phyloP scores from a whole-genome alignment of 2,888 invertebrate genomes.

The Willowsia nigromaculata region DNA sequence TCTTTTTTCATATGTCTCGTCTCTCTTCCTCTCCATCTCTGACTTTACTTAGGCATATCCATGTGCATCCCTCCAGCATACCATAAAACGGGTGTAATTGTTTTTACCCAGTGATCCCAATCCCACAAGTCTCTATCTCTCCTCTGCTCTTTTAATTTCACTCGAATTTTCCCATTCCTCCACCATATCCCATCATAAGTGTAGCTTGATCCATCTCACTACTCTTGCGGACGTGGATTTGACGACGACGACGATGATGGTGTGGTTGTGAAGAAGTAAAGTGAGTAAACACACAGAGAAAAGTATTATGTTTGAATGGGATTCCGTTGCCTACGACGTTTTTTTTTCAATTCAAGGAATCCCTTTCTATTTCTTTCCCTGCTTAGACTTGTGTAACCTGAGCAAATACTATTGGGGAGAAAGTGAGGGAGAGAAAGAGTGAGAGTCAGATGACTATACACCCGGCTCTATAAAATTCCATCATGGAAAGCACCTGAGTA shows the following conservation, averaged over 20 bases:
- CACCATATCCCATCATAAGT: neutral
- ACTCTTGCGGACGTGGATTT: neutral
- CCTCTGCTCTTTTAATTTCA: neutral
- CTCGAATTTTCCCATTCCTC: neutral
- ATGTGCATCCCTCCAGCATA: neutral
- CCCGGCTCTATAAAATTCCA: conserved; percentile 31
- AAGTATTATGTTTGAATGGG: conserved; percentile 7
- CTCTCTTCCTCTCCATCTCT: neutral
- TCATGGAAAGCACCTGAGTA: conserved; percentile 29
- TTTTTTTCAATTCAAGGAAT: neutral
- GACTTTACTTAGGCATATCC: neutral
- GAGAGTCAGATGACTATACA: too few relatives aligned
- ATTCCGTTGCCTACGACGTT: neutral
- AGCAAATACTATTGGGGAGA: neutral
- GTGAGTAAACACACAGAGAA: neutral
- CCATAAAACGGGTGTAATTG: conserved; percentile 23
- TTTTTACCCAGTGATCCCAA: conserved; percentile 28
- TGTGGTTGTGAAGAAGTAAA: neutral
- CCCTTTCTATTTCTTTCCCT: neutral
- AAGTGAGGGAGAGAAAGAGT: neutral
- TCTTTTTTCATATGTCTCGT: neutral
- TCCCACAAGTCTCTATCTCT: conserved; percentile 20
- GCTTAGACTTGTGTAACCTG: neutral
- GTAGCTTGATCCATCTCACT: neutral
- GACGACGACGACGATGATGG: neutral